Conservation (phyloP, 2,888 invertebrate genomes). For the Teinopalpus imperialis region DNA sequence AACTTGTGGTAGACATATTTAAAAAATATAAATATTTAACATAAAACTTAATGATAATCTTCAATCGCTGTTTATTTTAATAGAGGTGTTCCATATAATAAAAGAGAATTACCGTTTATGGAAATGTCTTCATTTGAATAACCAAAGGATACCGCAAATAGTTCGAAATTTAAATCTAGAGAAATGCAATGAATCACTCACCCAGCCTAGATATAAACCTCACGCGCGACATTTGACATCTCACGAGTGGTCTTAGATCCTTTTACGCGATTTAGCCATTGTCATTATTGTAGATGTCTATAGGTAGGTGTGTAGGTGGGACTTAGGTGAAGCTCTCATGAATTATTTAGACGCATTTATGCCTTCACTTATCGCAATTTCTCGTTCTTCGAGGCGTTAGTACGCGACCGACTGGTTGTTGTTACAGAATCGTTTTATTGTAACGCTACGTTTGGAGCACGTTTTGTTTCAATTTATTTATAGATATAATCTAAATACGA, state of each 20-base stretch:
- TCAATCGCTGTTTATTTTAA: too few relatives aligned
- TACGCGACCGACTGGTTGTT: slow-evolving; percentile 36
- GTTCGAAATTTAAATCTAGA: slow-evolving; percentile 30
- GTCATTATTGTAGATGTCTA: slow-evolving; percentile 41
- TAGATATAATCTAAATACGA: slow-evolving; percentile 2
- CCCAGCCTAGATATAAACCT: slow-evolving; percentile 54
- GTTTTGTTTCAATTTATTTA: slow-evolving; percentile 16
- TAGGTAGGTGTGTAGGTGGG: slow-evolving; percentile 37
- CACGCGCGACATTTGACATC: slow-evolving; percentile 54
- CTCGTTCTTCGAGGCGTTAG: slow-evolving; percentile 43
- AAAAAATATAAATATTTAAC: too few relatives aligned
- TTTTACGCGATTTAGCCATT: slow-evolving; percentile 61
- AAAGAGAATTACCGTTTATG: slow-evolving; percentile 2
- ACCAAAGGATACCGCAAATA: slow-evolving; percentile 5
- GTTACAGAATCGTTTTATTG: slow-evolving; percentile 40
- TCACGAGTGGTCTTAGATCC: slow-evolving; percentile 46
- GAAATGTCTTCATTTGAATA: slow-evolving; percentile 16
- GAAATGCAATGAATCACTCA: slow-evolving; percentile 38
- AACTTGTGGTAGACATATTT: too few relatives aligned
- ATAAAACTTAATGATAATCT: too few relatives aligned
- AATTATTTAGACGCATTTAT: slow-evolving; percentile 64
- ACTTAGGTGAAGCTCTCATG: slow-evolving; percentile 64
- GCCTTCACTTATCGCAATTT: slow-evolving; percentile 49
- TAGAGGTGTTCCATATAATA: too few relatives aligned
- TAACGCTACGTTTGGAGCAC: neutral